Base-by-base conservation (phyloP, 2,888 invertebrate genomes). In the Camptogramma bilineatum region DNA sequence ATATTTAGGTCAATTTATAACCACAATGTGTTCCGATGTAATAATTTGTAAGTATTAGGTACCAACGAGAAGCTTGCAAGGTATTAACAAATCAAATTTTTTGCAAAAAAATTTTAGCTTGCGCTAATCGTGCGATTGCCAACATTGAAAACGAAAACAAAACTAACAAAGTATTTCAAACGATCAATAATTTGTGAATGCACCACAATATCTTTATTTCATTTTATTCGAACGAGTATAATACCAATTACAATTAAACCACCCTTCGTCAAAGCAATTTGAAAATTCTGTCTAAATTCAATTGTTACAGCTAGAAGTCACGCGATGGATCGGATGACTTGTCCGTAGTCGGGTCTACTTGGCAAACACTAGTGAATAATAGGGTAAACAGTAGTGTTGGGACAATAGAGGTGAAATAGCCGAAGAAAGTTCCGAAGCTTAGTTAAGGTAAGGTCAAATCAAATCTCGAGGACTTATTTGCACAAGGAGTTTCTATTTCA, bases 301-400 rank as follows among this genome's bases (percentile, higher is more conserved):
- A 87, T 83, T 81, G 80, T 83, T 80, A 85, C 80, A 79, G 81
- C 80, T 72, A 71, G 74, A 79, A 83, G 90, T 86, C 90, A 91
- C 89, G 91, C 91, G 73, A 90, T 77, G 68, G 52, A 72, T 72
- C 63, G 62, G 63, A 66, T 71, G 68, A 68, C 68, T 70, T 79
- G 75, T 73, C 76, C 71, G 69, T 71, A 78, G 79, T 80, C 78
- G 72, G 73, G 71, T 62, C 73, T 74, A 75, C 81, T 80, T 80
- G 80, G 77, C 86, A 91, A 91, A 91, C 88, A 91, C 63, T 79
- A 68, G 83, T 91, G 90, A 91, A 91, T 90, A 90, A 90, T 86
- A 86, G 82, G 80, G 85, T 80, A 91, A 91, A 92, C 86, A 90
- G 28, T 58, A 62, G 65, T 59, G 64, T 16, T 62, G 53, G 31